Conservation (phyloP, 64 coral and sea anemone genomes). For the Stichodactyla mertensii region DNA sequence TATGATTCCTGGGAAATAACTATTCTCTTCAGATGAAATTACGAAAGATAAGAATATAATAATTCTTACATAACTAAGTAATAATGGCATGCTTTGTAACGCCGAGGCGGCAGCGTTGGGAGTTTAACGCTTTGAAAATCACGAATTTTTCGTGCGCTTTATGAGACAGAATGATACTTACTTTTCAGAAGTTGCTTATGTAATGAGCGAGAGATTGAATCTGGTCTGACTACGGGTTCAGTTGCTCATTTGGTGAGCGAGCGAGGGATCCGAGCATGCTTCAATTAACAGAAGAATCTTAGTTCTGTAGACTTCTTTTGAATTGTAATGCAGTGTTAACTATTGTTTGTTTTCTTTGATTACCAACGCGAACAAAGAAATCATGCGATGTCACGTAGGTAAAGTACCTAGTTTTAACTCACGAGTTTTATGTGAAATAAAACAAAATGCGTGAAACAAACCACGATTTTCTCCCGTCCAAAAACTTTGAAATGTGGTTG, state of each 20-base stretch:
- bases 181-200: too few species aligned
- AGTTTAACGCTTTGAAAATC: too few species aligned
- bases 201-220: too few species aligned
- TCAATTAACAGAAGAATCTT: not conserved
- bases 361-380: not conserved
- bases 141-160: too few species aligned
- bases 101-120: too few species aligned
- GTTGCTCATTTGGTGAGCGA: not conserved
- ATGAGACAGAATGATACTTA: too few species aligned
- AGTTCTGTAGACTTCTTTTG: not conserved
- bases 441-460: not conserved
- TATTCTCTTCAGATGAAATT: too few species aligned
- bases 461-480: not conserved
- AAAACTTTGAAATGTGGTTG: not conserved
- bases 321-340: not conserved
- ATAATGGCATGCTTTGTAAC: too few species aligned
- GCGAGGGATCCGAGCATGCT: not conserved
- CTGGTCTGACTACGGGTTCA: too few species aligned
- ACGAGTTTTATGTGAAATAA: not conserved
- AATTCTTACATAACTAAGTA: too few species aligned
- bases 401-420: not conserved
- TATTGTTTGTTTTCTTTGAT: conserved; percentile 13
- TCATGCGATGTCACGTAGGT: not conserved
- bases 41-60: too few species aligned
- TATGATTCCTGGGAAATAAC: not conserved